Evolutionary conservation across 2,797 vertebrate species (phyloP).

Genomic region (Lemur catta): DNA sequence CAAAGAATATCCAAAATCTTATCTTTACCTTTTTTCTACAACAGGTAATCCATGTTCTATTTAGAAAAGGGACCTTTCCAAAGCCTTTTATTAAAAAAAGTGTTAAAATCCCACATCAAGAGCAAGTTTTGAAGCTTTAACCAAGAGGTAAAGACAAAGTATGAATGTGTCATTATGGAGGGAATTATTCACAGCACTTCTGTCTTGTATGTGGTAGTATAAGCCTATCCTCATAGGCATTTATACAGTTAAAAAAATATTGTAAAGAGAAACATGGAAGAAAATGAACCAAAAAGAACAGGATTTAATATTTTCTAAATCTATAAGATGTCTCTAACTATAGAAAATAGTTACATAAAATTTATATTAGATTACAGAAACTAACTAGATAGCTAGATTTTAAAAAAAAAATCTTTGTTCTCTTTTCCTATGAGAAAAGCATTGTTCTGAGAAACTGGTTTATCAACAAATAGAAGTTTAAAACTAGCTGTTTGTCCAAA

Average conservation of each 20-base stretch:
- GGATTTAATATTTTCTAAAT: background rate
- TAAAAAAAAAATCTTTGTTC: background rate
- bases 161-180: background rate
- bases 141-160: slow-evolving; percentile 1
- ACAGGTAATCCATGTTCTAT: background rate
- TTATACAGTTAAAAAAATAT: slow-evolving; percentile 3
- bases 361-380: background rate
- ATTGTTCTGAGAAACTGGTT: slow-evolving; percentile 48
- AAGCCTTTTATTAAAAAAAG: background rate
- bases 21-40: background rate
- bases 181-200: background rate
- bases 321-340: background rate
- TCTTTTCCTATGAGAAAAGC: slow-evolving; percentile 45
- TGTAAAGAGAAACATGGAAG: background rate
- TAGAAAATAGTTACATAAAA: background rate
- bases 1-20: slow-evolving; percentile 20
- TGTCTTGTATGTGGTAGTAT: background rate
- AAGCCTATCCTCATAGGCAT: background rate
- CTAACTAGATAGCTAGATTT: background rate
- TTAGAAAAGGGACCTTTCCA: background rate
- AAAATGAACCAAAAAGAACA: slow-evolving; percentile 27
- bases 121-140: background rate
- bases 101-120: background rate
- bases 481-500: slow-evolving; percentile 9
- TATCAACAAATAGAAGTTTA: slow-evolving; percentile 36